phyloP scores from a whole-genome alignment of 2,113 vertebrate genomes.

The Haliaeetus leucogaster region DNA sequence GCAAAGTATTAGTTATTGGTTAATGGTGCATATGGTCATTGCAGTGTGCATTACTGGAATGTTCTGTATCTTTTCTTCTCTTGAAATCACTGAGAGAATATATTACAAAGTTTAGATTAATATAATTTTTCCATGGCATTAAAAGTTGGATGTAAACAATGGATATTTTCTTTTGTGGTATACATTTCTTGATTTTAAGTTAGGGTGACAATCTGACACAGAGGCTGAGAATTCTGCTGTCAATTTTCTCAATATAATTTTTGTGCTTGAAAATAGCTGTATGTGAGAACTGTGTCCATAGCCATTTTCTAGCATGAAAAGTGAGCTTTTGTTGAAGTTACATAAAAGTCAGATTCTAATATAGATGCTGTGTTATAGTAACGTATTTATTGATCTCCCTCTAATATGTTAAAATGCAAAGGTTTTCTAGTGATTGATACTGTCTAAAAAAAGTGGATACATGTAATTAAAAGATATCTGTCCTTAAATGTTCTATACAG shows the following conservation, averaged over 20 bases:
- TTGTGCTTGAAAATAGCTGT: neutral
- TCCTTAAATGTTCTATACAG: neutral
- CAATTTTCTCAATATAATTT: neutral
- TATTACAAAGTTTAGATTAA: neutral
- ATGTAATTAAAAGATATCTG: neutral
- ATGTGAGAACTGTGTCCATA: neutral
- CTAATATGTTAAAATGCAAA: neutral
- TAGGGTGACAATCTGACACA: neutral
- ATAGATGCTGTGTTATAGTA: neutral
- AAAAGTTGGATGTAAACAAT: neutral
- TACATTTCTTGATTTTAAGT: neutral
- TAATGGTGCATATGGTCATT: neutral
- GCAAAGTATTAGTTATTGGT: neutral
- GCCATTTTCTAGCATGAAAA: neutral
- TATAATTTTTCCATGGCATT: neutral
- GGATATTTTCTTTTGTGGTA: neutral
- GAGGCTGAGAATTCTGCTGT: neutral
- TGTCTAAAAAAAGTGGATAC: neutral
- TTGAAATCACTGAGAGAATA: neutral
- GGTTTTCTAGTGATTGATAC: neutral
- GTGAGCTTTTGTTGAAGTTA: neutral
- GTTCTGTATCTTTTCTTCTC: neutral
- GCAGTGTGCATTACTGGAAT: neutral
- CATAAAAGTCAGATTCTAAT: neutral
- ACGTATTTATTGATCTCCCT: neutral